Evolutionary conservation across 92 coral and sea anemone genomes (phyloP).

Genomic region (Galaxea fascicularis): DNA sequence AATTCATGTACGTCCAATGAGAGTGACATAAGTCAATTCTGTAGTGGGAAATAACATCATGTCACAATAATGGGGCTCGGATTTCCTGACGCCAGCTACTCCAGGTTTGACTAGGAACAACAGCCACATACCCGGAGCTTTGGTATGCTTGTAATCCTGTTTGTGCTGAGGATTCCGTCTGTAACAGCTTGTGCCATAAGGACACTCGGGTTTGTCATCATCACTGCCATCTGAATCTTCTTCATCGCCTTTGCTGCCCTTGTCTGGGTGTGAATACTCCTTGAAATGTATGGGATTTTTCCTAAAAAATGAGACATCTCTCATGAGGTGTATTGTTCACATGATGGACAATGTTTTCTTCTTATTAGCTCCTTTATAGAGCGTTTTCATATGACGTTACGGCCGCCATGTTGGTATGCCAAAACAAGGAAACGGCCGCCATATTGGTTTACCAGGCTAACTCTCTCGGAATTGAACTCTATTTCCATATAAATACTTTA

Average conservation of each 20-base stretch:
- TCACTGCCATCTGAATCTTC: conserved; percentile 48
- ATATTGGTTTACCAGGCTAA: too few relatives aligned
- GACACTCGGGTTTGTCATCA: conserved; percentile 76
- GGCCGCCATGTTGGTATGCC: too few relatives aligned
- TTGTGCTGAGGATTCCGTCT: conserved; percentile 84
- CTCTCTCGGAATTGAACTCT: too few relatives aligned
- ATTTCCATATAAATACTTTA: too few relatives aligned
- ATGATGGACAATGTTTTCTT: neutral
- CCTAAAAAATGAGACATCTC: conserved; percentile 32
- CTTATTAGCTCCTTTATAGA: too few relatives aligned
- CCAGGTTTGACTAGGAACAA: neutral
- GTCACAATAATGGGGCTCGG: neutral
- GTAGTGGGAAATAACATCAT: too few relatives aligned
- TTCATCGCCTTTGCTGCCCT: conserved; percentile 31
- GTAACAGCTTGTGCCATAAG: conserved; percentile 89
- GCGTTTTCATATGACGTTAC: too few relatives aligned
- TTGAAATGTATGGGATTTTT: conserved; percentile 87
- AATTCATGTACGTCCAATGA: too few relatives aligned
- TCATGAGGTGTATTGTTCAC: neutral
- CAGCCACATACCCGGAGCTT: conserved; percentile 41
- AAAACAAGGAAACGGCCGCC: too few relatives aligned
- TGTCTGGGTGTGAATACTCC: conserved; percentile 78
- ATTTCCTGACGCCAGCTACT: neutral
- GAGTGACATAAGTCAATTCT: too few relatives aligned
- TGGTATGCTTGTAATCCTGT: conserved; percentile 79